Base-by-base conservation (phyloP, 2,888 invertebrate genomes). In the Drosophila eohydei region DNA sequence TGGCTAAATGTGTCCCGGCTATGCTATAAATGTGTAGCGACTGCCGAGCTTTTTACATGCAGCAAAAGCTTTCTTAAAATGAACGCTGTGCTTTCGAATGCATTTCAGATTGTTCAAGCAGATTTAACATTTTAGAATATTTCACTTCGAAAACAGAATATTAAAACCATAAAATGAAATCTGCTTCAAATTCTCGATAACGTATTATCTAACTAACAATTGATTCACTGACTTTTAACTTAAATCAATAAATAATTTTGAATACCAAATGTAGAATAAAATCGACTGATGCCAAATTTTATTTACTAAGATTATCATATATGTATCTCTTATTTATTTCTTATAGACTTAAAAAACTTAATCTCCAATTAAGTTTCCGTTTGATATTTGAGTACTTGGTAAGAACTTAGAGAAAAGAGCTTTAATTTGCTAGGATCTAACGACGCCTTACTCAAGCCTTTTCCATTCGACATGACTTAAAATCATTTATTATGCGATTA, bases 11-110 rank as follows among this genome's bases (percentile, higher is more conserved):
- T 64, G 71, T 43, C 36, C 11, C 7, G 16, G 32, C 65, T 77
- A 11, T 32, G 58, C 69, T 55, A 77, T 77, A 77, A 74, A 66
- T 65, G 5, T 38, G 38, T 21, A 12, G 32, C 9, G 2, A 2
- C 3, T 8, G 26, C 12, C 2, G n/a, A 38, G 52, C 40, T 54
- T 54, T 54, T 0, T 12, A 11, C 28, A 5, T 4, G 14, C 38
- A 28, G 1, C 3, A 28, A 40, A 40, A 40, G 40, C 40, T 54
- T 40, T 28, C 4, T 9, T 2, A 5, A 11, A 0, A 1, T 6
- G 7, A 11, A 7, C 4, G 11, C 6, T 32, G 14, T 12, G 40
- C 41, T 55, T 30, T 55, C 12, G 16, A n/a, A 16, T n/a, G 32
- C 7, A 2, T 16, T 9, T 3, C 2, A 48, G 2, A 6, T 21